These are phyloP conservation scores for Atractosteus spatula DNA, from an alignment of 2,113 vertebrate species.

Conservation along the genomic window DNA sequence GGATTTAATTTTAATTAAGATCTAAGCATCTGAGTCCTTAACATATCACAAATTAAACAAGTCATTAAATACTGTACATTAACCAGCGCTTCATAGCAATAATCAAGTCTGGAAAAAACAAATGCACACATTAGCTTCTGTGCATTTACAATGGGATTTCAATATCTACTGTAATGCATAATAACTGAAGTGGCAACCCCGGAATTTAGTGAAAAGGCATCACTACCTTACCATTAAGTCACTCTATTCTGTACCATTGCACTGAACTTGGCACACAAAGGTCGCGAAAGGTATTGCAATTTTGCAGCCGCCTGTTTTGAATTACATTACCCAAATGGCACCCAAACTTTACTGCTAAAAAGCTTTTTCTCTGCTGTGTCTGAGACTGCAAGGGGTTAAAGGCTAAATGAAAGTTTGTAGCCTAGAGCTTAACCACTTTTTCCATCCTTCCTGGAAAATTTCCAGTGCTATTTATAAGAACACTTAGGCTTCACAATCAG, in stretches of 20 bases:
- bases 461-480: constrained; percentile 64
- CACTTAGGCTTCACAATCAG: constrained; percentile 46
- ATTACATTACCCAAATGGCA: not conserved
- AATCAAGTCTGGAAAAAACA: too few relatives aligned
- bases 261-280: not conserved
- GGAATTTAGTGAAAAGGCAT: too few relatives aligned
- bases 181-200: too few relatives aligned
- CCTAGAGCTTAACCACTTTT: constrained; percentile 55
- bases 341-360: not conserved
- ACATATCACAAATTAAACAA: too few relatives aligned
- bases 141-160: too few relatives aligned
- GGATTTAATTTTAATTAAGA: too few relatives aligned
- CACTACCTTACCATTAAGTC: constrained; percentile 16
- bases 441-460: constrained; percentile 62
- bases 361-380: constrained; percentile 1
- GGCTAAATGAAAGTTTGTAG: constrained; percentile 46
- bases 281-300: not conserved
- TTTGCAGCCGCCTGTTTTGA: not conserved
- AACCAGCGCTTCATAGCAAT: too few relatives aligned
- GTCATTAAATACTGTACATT: too few relatives aligned
- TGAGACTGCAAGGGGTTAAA: constrained; percentile 51
- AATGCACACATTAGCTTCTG: too few relatives aligned
- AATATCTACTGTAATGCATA: too few relatives aligned
- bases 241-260: constrained; percentile 11
- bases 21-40: too few relatives aligned